Evolutionary conservation across 2,113 vertebrate genomes (phyloP), one percentile per base, ranked within the genome.

Genomic region (Jacana jacana): DNA sequence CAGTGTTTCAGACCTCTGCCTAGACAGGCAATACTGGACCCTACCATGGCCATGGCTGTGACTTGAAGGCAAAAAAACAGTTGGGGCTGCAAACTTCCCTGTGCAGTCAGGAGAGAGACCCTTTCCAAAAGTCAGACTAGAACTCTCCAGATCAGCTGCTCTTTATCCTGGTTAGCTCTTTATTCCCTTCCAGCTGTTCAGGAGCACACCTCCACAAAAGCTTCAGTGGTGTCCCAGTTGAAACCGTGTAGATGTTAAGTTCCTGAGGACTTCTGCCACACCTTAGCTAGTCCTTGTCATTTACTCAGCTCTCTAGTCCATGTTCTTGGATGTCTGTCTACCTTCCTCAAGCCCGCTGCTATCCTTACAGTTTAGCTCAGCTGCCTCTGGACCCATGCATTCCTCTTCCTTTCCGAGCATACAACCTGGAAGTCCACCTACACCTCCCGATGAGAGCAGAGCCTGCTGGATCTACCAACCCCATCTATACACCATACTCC

Each of bases 1-100:
- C 81, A n/a, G n/a, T n/a, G n/a, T n/a, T n/a, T n/a, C n/a, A 82
- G 35, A 25, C 40, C 46, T 72, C 66, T 88, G 42, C 70, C 30
- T 55, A 68, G 33, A 61, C 28, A 82, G 73, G 70, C 75, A 69
- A 0, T 31, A 49, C 57, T 23, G 35, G 33, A 60, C 11, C 4
- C 44, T 44, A 5, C 9, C 15, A 4, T n/a, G 37, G 40, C 40
- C 69, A 71, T 85, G 40, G 17, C n/a, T 0, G 0, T 68, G 37
- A 42, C n/a, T 20, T 52, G 33, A 88, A 94, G 58, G 57, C 42
- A 85, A 81, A 78, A 71, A 54, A 28, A 0, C 1, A 73, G 6
- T 28, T 2, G 3, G 28, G 24, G 46, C 52, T 87, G 39, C 33
- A 72, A 64, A 55, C 3, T 2, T 51, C 11, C 17, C 22, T n/a